These are phyloP conservation scores for Trichopoda pennipes DNA, from an alignment of 2,888 invertebrate genomes.

Conservation along the genomic window DNA sequence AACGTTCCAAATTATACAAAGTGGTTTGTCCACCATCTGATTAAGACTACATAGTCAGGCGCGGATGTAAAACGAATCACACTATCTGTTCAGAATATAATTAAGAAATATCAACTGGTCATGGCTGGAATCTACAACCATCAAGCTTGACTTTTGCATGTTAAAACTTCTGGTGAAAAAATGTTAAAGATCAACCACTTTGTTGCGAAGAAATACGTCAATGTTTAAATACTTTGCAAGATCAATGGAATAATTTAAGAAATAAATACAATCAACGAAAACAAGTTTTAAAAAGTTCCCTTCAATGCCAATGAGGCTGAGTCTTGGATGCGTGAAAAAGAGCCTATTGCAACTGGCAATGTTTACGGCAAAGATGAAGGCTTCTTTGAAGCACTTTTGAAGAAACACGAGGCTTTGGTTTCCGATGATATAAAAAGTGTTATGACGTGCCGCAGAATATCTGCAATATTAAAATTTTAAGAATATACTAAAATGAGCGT, in stretches of 20 bases:
- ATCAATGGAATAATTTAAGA: conserved; percentile 96
- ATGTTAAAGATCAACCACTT: conserved; percentile 96
- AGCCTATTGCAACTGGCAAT: conserved; percentile 96
- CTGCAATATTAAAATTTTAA: no score
- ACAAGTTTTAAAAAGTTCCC: conserved; percentile 97
- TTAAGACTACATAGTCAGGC: no score
- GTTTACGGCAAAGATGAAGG: conserved; percentile 99
- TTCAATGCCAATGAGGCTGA: conserved; percentile 99
- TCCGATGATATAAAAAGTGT: no score
- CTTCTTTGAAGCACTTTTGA: conserved; percentile 96
- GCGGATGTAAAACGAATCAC: no score
- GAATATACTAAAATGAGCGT: no score
- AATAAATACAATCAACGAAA: conserved; percentile 94
- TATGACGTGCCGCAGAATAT: no score
- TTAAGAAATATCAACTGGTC: conserved; percentile 99
- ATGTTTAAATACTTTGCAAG: conserved; percentile 89
- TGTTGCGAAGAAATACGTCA: conserved; percentile 96
- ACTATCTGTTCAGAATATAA: no score
- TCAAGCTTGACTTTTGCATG: conserved; percentile 94
- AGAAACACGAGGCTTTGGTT: conserved; percentile 98
- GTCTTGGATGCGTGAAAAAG: conserved; percentile 98
- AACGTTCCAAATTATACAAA: no score
- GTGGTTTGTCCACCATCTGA: no score
- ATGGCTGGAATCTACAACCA: conserved; percentile 97
- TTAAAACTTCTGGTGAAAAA: conserved; percentile 93